Evolutionary conservation across 2,797 vertebrate genomes (phyloP), one percentile per base, ranked within the genome.

Genomic region (Vespertilio murinus): DNA sequence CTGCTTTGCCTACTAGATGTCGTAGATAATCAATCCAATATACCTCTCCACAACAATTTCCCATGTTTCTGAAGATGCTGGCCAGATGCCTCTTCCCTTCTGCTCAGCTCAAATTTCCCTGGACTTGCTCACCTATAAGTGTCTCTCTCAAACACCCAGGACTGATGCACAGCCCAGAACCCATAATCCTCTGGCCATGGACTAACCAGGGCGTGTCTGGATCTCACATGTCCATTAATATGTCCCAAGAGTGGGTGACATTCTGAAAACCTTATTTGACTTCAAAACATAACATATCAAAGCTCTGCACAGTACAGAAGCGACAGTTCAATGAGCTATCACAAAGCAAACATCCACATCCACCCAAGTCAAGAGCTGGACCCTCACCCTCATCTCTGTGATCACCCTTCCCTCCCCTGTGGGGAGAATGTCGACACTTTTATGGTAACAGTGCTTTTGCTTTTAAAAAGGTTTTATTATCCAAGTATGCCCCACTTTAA

Each of bases 301-400:
- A 75, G 82, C 67, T 69, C 22, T 14, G 20, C 30, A 33, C 3
- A 42, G n/a, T 22, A 25, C 22, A 82, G 16, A 71, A 54, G 28
- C 0, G 17, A 73, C 59, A 64, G 17, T 23, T 79, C 17, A 45
- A 9, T 10, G 70, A 56, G n/a, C 25, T 56, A 4, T 45, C 67
- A 47, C 47, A 83, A 94, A 79, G 30, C 64, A 35, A 59, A 80
- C 20, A 35, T 12, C 35, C 65, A 61, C 30, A 2, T 11, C 2
- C 5, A 28, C 7, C 8, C 33, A 75, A 30, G 75, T 79, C 33
- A 42, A 74, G 83, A 54, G 17, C 14, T 2, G 28, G 10, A n/a
- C 7, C 0, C 0, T 33, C 14, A 5, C 5, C 56, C 20, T 35
- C 35, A 12, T 69, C 16, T n/a, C 30, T 0, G 17, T 0, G 8